Percentiles rank a stretch among this genome's conserved stretches.
Evolutionary conservation across 2,888 invertebrate species (phyloP).

Genomic region (Diplolepis rosae): DNA sequence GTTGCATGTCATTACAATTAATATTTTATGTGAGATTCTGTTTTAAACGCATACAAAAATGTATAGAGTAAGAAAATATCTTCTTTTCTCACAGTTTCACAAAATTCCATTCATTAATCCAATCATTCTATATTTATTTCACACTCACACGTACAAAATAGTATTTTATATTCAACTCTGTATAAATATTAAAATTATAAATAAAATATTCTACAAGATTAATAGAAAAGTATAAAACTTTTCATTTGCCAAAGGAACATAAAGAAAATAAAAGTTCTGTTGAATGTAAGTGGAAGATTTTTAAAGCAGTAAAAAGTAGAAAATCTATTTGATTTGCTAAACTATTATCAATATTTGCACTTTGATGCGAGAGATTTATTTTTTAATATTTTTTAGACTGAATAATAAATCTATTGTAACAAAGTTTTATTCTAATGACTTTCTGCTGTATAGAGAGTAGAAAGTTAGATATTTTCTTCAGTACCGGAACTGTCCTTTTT

Average conservation of each 20-base stretch:
- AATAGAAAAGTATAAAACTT: not conserved
- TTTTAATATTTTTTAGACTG: not conserved
- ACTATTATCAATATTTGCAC: not conserved
- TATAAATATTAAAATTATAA: not conserved
- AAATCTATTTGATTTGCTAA: not conserved
- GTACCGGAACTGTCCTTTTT: constrained; percentile 88
- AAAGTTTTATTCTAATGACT: not conserved
- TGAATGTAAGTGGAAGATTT: no score
- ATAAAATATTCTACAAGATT: not conserved
- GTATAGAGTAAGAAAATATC: constrained; percentile 17
- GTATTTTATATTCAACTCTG: constrained; percentile 1
- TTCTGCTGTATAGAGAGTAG: not conserved
- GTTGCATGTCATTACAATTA: not conserved
- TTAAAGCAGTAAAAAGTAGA: not conserved
- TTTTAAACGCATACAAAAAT: constrained; percentile 13
- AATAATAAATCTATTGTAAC: not conserved
- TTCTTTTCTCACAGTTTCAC: not conserved
- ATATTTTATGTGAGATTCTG: constrained; percentile 6
- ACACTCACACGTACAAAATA: constrained; percentile 3
- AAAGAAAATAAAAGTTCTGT: not conserved
- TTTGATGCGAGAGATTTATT: not conserved
- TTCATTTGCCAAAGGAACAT: not conserved
- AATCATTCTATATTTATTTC: constrained; percentile 5
- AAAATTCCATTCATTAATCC: constrained; percentile 1
- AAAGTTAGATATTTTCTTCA: constrained; percentile 70